A percentile compares a stretch with the other conserved stretches of the same genome.
These are phyloP conservation scores for Chromis chromis DNA, from an alignment of 2,797 vertebrate genomes.

Conservation along the genomic window DNA sequence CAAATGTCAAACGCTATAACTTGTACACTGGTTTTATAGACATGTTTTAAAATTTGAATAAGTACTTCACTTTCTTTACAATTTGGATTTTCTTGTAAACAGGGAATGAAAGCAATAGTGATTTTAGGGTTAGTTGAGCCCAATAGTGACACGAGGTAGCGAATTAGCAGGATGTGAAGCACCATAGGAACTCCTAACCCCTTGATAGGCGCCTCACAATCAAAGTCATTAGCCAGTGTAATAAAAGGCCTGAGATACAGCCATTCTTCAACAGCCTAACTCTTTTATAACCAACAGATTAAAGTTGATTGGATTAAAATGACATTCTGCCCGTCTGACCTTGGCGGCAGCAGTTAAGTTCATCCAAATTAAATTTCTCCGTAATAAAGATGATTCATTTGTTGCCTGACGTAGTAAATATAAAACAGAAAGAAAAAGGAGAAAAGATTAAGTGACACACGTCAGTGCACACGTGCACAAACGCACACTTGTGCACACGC, in stretches of 20 bases:
- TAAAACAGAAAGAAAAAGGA: constrained; percentile 81
- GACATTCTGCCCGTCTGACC: constrained; percentile 88
- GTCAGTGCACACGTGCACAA: constrained; percentile 52
- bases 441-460: constrained; percentile 80
- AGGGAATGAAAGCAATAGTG: constrained; percentile 35
- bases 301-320: constrained; percentile 91
- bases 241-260: constrained; percentile 88
- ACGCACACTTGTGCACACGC: constrained; percentile 29
- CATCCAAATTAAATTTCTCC: constrained; percentile 88
- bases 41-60: background rate
- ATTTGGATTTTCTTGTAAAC: constrained; percentile 41
- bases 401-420: constrained; percentile 87
- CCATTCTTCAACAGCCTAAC: constrained; percentile 87
- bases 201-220: constrained; percentile 85
- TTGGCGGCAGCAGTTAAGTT: constrained; percentile 87
- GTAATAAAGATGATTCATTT: constrained; percentile 89
- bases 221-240: constrained; percentile 87
- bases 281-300: constrained; percentile 90
- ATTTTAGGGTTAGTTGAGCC: constrained; percentile 62
- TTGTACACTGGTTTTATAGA: constrained; percentile 1
- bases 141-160: constrained; percentile 62
- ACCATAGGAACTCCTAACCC: constrained; percentile 80
- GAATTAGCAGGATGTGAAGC: constrained; percentile 74
- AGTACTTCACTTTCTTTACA: constrained; percentile 10
- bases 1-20: background rate